Evolutionary conservation across 1,140 invertebrate genomes (phyloP).

Genomic region (Mesaphorura yosii): DNA sequence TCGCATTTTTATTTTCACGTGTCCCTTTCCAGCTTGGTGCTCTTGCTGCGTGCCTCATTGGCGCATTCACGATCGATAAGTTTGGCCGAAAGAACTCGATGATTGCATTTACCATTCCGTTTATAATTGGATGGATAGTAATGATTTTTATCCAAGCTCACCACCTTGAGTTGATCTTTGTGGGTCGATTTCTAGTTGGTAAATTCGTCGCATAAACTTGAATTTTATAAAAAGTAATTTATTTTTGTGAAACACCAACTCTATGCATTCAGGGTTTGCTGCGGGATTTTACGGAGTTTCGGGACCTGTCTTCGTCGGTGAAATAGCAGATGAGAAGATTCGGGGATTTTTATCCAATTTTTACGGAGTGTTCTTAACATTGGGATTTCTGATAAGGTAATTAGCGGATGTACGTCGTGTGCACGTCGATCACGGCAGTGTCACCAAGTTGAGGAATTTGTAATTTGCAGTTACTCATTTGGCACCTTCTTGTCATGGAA

Average conservation of each 20-base stretch:
- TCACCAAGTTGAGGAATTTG: too few species aligned
- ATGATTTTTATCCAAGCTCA: too few species aligned
- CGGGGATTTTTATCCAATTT: conserved; percentile 1
- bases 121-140: too few species aligned
- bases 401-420: too few species aligned
- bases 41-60: neutral
- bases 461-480: neutral
- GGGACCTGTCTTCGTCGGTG: neutral
- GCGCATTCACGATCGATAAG: neutral
- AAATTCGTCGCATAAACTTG: too few species aligned
- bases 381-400: neutral
- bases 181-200: too few species aligned
- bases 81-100: neutral
- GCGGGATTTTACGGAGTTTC: neutral
- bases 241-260: too few species aligned
- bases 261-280: too few species aligned
- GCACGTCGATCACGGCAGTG: too few species aligned
- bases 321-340: neutral
- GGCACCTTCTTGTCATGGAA: neutral
- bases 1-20: neutral
- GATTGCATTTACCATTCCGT: neutral
- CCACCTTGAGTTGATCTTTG: too few species aligned
- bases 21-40: neutral
- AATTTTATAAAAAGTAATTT: too few species aligned
- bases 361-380: neutral